phyloP scores from a whole-genome alignment of 2,797 vertebrate species.

The Rhinoraja longicauda region DNA sequence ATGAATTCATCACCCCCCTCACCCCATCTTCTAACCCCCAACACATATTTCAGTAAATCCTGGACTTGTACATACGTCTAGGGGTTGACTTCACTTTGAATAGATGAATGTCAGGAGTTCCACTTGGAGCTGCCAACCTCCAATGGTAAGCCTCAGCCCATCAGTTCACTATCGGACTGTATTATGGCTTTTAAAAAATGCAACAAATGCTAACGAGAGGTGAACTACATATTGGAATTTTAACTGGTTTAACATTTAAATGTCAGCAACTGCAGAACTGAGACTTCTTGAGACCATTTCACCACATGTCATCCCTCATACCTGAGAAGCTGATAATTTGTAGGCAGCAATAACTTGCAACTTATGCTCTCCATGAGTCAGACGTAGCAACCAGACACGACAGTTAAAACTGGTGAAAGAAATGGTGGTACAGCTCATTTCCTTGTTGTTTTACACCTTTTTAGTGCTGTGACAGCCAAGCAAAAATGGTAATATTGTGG shows the following conservation, averaged over 20 bases:
- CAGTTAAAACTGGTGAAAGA: neutral
- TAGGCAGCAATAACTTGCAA: neutral
- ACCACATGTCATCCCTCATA: neutral
- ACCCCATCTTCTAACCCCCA: too few species aligned
- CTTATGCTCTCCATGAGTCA: neutral
- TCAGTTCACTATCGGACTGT: neutral
- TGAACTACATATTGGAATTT: neutral
- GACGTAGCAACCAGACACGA: neutral
- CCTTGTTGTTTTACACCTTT: neutral
- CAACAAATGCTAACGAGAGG: neutral
- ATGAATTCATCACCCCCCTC: too few species aligned
- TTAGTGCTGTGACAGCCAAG: neutral
- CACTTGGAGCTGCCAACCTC: too few species aligned
- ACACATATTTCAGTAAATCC: too few species aligned
- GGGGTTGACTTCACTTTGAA: too few species aligned
- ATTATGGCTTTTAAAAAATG: neutral
- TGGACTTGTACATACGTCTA: too few species aligned
- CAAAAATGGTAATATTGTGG: constrained; percentile 18
- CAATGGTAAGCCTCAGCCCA: too few species aligned
- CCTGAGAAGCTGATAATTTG: neutral
- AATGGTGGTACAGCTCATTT: constrained; percentile 8
- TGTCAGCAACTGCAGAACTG: neutral
- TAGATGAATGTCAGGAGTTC: too few species aligned
- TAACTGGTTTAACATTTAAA: neutral
- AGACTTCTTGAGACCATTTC: neutral